Percentiles rank a stretch among this genome's conserved stretches.
phyloP scores from a whole-genome alignment of 2,888 invertebrate species.

The Oscheius sp. region DNA sequence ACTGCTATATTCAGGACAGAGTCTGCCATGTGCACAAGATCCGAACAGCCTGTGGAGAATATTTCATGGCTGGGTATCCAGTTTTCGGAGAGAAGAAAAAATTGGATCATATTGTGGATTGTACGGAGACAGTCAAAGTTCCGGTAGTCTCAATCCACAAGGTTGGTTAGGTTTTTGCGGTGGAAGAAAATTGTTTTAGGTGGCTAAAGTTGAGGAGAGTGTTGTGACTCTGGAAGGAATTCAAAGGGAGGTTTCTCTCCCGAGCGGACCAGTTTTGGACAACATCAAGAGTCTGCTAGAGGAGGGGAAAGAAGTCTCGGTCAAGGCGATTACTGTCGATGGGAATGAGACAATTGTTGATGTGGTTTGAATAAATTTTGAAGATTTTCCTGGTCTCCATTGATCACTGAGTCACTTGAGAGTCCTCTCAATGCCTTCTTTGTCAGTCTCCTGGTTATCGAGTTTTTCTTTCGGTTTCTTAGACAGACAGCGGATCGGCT shows the following conservation, averaged over 20 bases:
- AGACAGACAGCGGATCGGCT: no score
- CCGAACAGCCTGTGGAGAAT: conserved; percentile 23
- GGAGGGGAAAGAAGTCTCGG: conserved; percentile 2
- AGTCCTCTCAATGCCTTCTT: no score
- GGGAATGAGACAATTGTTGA: conserved; percentile 13
- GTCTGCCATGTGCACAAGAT: conserved; percentile 21
- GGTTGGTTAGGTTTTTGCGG: not conserved
- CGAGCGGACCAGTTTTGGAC: conserved; percentile 1
- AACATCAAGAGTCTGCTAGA: conserved; percentile 5
- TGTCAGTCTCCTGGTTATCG: no score
- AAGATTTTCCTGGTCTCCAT: no score
- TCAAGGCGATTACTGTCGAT: not conserved
- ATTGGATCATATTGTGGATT: conserved; percentile 20
- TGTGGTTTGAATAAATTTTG: not conserved
- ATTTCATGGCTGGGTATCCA: conserved; percentile 16
- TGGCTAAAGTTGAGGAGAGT: not conserved
- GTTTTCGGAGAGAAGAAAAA: conserved; percentile 5
- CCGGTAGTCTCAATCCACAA: not conserved
- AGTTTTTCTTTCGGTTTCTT: no score
- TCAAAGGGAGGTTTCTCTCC: not conserved
- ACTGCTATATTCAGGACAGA: conserved; percentile 17
- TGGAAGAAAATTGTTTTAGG: not conserved
- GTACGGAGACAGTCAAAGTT: conserved; percentile 17
- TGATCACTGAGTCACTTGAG: no score
- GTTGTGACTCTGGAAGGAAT: not conserved